phyloP scores from a whole-genome alignment of 2,113 vertebrate genomes.

The Genyomyrus donnyi region DNA sequence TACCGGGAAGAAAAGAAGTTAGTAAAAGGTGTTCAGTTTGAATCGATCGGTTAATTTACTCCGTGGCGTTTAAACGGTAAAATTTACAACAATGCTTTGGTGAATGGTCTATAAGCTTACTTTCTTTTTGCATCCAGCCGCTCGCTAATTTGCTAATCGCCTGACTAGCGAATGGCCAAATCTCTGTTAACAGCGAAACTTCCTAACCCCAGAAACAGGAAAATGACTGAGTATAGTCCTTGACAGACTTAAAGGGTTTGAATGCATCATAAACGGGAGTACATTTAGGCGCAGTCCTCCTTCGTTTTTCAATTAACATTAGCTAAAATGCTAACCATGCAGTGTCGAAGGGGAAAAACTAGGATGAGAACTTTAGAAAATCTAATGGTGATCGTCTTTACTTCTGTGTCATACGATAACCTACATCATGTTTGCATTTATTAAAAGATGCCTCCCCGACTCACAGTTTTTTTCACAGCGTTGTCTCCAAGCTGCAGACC shows the following conservation, averaged over 20 bases:
- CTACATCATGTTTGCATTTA: neutral
- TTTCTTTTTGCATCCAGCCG: neutral
- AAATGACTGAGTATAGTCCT: neutral
- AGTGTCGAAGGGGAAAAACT: neutral
- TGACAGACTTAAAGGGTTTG: neutral
- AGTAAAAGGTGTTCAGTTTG: neutral
- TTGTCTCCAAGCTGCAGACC: constrained; percentile 54
- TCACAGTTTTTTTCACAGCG: constrained; percentile 48
- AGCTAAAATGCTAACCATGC: neutral
- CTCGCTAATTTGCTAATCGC: neutral
- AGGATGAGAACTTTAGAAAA: neutral
- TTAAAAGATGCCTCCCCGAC: constrained; percentile 20
- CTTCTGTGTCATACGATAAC: neutral
- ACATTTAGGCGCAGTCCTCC: neutral
- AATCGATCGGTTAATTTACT: neutral
- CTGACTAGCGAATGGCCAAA: neutral
- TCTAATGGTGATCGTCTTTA: neutral
- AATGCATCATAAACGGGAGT: neutral
- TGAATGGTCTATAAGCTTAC: neutral
- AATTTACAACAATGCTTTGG: neutral
- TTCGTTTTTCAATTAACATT: neutral
- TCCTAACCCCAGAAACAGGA: neutral
- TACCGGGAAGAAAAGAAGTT: neutral
- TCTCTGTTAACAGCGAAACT: neutral
- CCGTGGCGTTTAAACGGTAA: neutral